Percentiles rank a stretch among this genome's conserved stretches.
phyloP scores from a whole-genome alignment of 2,888 invertebrate species.

The Hyposoter dolosus region DNA sequence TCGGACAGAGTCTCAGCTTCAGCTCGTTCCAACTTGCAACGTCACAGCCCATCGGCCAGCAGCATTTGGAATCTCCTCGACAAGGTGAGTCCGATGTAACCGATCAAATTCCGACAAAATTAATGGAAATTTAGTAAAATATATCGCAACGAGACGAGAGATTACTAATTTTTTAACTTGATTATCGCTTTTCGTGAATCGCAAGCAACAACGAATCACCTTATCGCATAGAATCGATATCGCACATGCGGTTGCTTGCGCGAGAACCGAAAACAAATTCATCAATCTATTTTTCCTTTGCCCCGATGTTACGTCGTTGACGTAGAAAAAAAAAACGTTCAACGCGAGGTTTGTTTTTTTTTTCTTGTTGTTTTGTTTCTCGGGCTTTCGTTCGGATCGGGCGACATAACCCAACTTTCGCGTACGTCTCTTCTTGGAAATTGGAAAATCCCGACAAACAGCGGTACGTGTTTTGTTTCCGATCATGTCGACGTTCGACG shows the following conservation, averaged over 20 bases:
- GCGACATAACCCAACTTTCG: conserved; percentile 5
- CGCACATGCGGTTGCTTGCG: conserved; percentile 70
- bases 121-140: background rate
- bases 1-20: too few species aligned
- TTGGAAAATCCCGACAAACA: background rate
- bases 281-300: background rate
- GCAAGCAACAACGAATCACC: background rate
- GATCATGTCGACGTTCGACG: conserved; percentile 88
- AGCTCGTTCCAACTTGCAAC: too few species aligned
- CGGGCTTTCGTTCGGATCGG: background rate
- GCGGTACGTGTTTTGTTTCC: background rate
- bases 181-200: background rate
- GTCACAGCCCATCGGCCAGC: too few species aligned
- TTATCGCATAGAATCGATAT: conserved; percentile 68
- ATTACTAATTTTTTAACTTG: background rate
- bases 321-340: background rate
- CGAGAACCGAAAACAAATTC: conserved; percentile 35
- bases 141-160: background rate
- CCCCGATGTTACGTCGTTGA: too few species aligned
- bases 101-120: background rate
- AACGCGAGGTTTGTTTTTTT: background rate
- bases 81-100: conserved; percentile 6
- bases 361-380: background rate
- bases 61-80: background rate
- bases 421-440: too few species aligned